Conservation (phyloP, 1,140 invertebrate genomes). For the Magallana gigas region DNA sequence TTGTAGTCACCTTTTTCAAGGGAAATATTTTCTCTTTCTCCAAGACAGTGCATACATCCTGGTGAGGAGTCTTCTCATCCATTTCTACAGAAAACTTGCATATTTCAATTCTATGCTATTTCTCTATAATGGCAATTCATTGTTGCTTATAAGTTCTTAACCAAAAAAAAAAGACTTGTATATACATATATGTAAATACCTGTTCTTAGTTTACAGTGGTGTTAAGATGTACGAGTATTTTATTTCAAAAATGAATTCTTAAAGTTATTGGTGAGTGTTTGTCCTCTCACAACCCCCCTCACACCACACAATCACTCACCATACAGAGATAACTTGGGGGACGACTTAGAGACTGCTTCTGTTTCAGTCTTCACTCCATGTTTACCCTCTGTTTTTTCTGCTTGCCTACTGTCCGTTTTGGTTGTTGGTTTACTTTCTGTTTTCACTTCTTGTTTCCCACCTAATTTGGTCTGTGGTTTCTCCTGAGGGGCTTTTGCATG, state of each 20-base stretch:
- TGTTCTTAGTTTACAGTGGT: too few relatives aligned
- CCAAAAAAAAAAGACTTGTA: too few relatives aligned
- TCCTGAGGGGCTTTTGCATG: neutral
- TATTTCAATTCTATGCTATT: too few relatives aligned
- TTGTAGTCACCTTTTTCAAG: slow-evolving; percentile 69
- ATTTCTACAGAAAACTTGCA: neutral
- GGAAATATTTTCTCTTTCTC: slow-evolving; percentile 71
- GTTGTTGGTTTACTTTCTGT: neutral
- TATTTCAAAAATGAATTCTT: too few relatives aligned
- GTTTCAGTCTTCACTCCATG: neutral
- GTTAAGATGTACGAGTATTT: too few relatives aligned
- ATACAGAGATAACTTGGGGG: neutral
- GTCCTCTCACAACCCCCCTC: too few relatives aligned
- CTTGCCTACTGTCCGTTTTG: neutral
- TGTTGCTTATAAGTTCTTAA: too few relatives aligned
- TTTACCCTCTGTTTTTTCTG: neutral
- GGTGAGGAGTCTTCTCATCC: neutral
- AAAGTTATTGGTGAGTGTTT: too few relatives aligned
- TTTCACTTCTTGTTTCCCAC: neutral
- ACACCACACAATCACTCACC: neutral
- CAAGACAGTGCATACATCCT: slow-evolving; percentile 56
- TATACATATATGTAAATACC: too few relatives aligned
- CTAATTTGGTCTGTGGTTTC: neutral
- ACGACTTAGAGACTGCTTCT: neutral
- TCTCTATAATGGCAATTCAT: too few relatives aligned